Evolutionary conservation across 2,113 vertebrate genomes (phyloP), one percentile per base, ranked within the genome.

Genomic region (Verasper variegatus): DNA sequence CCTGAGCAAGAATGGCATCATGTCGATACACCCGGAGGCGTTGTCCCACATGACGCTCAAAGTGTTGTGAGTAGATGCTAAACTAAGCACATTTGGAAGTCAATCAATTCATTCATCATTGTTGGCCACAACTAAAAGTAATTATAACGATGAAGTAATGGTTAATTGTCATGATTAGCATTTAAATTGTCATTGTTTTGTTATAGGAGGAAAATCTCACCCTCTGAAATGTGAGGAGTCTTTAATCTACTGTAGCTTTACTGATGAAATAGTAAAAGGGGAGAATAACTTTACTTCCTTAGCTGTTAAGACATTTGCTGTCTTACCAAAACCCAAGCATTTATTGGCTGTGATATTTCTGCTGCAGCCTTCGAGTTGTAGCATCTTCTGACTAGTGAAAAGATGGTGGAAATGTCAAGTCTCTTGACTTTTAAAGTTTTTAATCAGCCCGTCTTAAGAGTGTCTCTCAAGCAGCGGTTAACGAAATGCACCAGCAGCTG

Each of bases 1-100:
- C 92, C 93, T 99, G 84, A 96, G 96, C 90, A 96, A 96, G 88
- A 99, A 99, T 27, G 96, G 94, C 62, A 98, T 99, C 90, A 98
- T 99, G 96, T 99, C 98, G 4, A 91, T 99, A 84, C 97, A 99
- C 90, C 96, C 94, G 42, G 97, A 98, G 77, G 94, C 97, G 0
- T 94, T 99, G 92, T 96, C 96, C 54, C 96, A 98, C 83, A 95
- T 97, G 94, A 97, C 96, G 91, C 96, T 99, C 14, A 94, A 95
- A 83, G 95, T 96, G 81, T 81, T 99, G 98, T 99, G 94, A 97
- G 97, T 95, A 81, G 35, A 70, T 21, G 13, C 26, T 21, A 61
- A 72, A 75, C 31, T 1, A 11, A 71, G 27, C 35, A 31, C 71
- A 49, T 71, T 23, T 71, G 23, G 37, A 71, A 54, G 24, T 24